Evolutionary conservation across 1,140 invertebrate species (phyloP), one percentile per base, ranked within the genome.

Genomic region (Anoplolepis gracilipes): DNA sequence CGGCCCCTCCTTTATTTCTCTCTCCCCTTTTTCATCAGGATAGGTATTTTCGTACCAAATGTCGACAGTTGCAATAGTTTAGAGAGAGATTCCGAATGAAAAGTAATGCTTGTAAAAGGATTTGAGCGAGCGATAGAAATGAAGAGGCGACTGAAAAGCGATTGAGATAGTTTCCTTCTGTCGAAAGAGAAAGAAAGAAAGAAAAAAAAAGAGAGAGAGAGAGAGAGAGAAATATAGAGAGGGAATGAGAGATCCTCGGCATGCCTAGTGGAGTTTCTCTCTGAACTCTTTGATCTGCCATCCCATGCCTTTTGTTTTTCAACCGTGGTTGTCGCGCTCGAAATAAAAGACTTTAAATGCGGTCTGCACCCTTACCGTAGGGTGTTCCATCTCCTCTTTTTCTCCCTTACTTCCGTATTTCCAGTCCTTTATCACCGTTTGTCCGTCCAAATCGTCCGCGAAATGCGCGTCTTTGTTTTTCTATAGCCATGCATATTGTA

Each of bases 281-380:
- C 84, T 87, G 65, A n/a, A 82, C 78, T 73, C 90, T 92, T 92
- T 92, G 89, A 92, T 91, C 89, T 77, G 61, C 30, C 84, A 86
- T 88, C 70, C 62, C 73, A 65, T 64, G 84, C 77, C 88, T 91
- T 88, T 91, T 92, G 91, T 91, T 91, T 91, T 82, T 72, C 62
- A 82, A 90, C 91, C 87, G 86, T 86, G 79, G 62, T 82, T 87
- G 81, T 87, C 87, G 76, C 72, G 75, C 57, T 70, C 70, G 57
- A 88, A 92, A 91, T 90, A 88, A 92, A 92, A 91, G 85, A 85
- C 77, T 77, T 87, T 90, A 90, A 90, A 90, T 85, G 90, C 82
- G 69, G 69, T 87, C 77, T 59, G 42, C 59, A 65, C 28, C 65
- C 65, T 13, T 70, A 57, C 39, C 39, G 30, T 2, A 49, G 62